Percentiles rank a stretch among this genome's conserved stretches.
phyloP scores from a whole-genome alignment of 2,888 invertebrate species.

The Panzeria rudis region DNA sequence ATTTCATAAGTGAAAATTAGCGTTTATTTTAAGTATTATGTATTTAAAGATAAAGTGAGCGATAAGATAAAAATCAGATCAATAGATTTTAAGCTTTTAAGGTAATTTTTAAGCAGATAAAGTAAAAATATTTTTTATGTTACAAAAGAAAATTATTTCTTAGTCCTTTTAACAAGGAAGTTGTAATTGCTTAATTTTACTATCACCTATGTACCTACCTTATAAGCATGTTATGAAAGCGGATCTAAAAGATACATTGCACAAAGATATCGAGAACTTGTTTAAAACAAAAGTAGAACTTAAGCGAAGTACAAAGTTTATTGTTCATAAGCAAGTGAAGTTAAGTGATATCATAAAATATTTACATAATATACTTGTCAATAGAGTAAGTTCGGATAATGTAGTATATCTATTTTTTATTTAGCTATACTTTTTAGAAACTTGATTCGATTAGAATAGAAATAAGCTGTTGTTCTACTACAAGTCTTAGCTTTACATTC shows the following conservation, averaged over 20 bases:
- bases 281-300: not conserved
- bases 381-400: too few relatives aligned
- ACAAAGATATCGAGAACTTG: slow-evolving; percentile 42
- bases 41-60: not conserved
- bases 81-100: not conserved
- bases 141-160: not conserved
- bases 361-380: too few relatives aligned
- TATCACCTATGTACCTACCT: not conserved
- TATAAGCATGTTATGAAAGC: not conserved
- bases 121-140: too few relatives aligned
- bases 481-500: too few relatives aligned
- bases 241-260: slow-evolving; percentile 9
- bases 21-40: not conserved
- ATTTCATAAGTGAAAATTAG: not conserved
- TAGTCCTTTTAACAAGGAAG: not conserved
- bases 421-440: too few relatives aligned
- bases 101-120: too few relatives aligned
- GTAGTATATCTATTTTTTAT: too few relatives aligned
- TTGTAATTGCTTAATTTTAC: not conserved
- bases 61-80: not conserved
- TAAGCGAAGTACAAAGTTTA: not conserved
- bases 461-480: too few relatives aligned
- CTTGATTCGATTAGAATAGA: too few relatives aligned
- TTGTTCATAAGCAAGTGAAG: not conserved
- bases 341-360: too few relatives aligned